A percentile compares a stretch with the other conserved stretches of the same genome.
These are phyloP conservation scores for Calephelis virginiensis DNA, from an alignment of 1,140 invertebrate genomes.

Conservation along the genomic window DNA sequence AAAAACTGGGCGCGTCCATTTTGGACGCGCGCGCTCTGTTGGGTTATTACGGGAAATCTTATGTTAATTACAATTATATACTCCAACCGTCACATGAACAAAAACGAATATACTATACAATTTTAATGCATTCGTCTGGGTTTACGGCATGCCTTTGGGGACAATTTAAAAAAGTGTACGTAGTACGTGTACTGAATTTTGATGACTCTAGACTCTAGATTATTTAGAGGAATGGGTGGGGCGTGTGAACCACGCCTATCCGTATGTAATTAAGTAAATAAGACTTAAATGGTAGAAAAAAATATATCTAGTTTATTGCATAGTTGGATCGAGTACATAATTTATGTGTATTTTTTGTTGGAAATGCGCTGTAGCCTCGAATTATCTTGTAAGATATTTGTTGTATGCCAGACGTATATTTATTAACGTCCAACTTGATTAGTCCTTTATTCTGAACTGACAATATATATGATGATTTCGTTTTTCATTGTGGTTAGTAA, in stretches of 20 bases:
- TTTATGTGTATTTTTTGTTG: slow-evolving; percentile 18
- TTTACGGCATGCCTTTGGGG: slow-evolving; percentile 59
- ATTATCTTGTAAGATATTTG: slow-evolving; percentile 20
- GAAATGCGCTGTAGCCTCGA: slow-evolving; percentile 1
- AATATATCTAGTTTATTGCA: slow-evolving; percentile 20
- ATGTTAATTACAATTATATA: slow-evolving; percentile 73
- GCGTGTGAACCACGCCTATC: slow-evolving; percentile 43
- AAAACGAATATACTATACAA: slow-evolving; percentile 65
- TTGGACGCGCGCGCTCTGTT: slow-evolving; percentile 50
- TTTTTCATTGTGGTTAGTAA: no score
- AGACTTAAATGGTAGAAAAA: slow-evolving; percentile 9
- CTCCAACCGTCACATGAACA: slow-evolving; percentile 47
- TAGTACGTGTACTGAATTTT: slow-evolving; percentile 50
- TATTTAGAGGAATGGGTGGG: slow-evolving; percentile 39
- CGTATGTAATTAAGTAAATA: slow-evolving; percentile 22
- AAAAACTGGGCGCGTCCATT: slow-evolving; percentile 60
- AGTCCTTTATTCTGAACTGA: neutral
- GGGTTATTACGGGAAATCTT: slow-evolving; percentile 67
- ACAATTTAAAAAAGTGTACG: slow-evolving; percentile 45
- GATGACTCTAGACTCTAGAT: slow-evolving; percentile 36
- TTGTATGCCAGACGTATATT: slow-evolving; percentile 11
- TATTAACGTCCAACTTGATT: neutral
- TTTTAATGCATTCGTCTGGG: slow-evolving; percentile 66
- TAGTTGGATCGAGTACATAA: slow-evolving; percentile 11
- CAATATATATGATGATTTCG: neutral